Evolutionary conservation across 2,888 invertebrate species (phyloP), one percentile per base, ranked within the genome.

Genomic region (Microdon myrmicae): DNA sequence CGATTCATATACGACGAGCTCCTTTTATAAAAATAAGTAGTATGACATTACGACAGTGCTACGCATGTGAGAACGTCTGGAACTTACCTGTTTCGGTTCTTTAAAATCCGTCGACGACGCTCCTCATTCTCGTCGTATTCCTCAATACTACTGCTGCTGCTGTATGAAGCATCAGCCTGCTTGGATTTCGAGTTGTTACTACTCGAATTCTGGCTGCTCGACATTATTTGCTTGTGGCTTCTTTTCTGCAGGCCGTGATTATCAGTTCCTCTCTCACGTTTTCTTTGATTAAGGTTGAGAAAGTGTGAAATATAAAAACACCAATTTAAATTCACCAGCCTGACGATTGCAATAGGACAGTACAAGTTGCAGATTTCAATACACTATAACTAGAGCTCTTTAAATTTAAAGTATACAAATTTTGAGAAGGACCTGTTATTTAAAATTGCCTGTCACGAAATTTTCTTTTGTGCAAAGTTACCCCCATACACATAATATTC

Each of bases 131-230:
- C 86, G 71, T 86, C 84, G 72, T 90, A 90, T 75, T 92, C 92
- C 79, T 92, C 92, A 13, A 90, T 91, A 76, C 92, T 92, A 73
- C 92, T 92, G 76, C 92, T 92, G 74, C 90, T 90, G 72, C 82
- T 76, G 45, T 74, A 75, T 8, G 74, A 74, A 43, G 72, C 75
- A 28, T 58, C 69, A 45, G 67, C 67, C 49, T 71, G 72, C 29
- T 72, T 69, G 47, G 67, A 71, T 47, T 71, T 70, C 41, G 67
- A 69, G 56, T 45, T 69, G 58, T 64, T 72, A 53, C 69, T 75
- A 59, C 67, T 76, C 54, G 77, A 72, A 67, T 74, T 75, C 66
- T 73, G 75, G 49, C 75, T 73, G 69, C 71, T 71, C 72, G 75
- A 75, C 75, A 77, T 75, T 22, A 22, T 22, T 68, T 71, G 76